Evolutionary conservation across 1,140 invertebrate genomes (phyloP), one percentile per base, ranked within the genome.

Genomic region (Euura lappo): DNA sequence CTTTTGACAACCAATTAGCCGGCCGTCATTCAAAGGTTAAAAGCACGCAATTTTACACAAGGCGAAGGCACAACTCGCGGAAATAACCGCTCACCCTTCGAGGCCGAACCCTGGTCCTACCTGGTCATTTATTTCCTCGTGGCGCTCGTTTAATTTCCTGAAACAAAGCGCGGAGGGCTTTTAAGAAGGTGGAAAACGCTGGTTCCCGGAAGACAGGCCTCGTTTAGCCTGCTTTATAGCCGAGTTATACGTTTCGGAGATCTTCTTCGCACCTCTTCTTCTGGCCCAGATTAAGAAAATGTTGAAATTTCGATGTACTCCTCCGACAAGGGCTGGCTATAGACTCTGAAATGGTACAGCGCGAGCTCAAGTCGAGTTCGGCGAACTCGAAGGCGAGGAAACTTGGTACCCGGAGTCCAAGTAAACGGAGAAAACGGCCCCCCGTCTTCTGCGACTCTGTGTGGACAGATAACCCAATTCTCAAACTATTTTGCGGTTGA

Each of bases 381-480:
- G 28, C 28, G 28, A 28, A 28, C 28, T 1, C 28, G 28, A 28
- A 28, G 28, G 28, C 28, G 28, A 28, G 28, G 28, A 28, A 28
- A 28, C 28, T 28, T 28, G 28, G 28, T 28, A 28, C 28, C 28
- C 28, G 28, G 28, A 28, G 28, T 28, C 28, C 28, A 28, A 28
- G 28, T 28, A 28, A 28, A 28, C 28, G 28, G 28, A 28, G 28
- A 28, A 28, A 28, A 0, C 28, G 28, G 8, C 6, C 6, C 51
- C 6, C 51, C 51, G 3, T 5, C 51, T 60, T n/a, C 51, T 60
- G 28, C 28, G 51, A 60, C 51, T 60, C 51, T 11, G 51, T n/a
- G 51, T n/a, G 51, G 51, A 60, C 51, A 60, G 51, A 60, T 60
- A 60, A 60, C 51, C 51, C 51, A 60, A 60, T 60, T 60, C 51